Evolutionary conservation across 2,797 vertebrate species (phyloP).

Genomic region (Novumbra hubbsi): DNA sequence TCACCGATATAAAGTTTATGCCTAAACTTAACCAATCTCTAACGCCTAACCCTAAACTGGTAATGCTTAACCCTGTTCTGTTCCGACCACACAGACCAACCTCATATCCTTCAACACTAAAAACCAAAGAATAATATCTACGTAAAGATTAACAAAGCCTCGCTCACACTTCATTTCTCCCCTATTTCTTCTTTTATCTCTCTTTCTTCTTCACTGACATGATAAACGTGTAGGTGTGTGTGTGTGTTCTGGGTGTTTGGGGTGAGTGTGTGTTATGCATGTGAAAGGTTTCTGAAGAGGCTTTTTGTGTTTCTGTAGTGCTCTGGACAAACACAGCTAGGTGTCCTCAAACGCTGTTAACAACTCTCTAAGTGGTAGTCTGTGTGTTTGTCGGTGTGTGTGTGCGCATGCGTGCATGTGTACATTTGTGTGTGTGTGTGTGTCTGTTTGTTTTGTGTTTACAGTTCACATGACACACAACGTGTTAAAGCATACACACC

Average conservation of each 20-base stretch:
- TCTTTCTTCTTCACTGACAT: background rate
- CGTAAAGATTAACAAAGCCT: no score
- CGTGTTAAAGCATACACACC: no score
- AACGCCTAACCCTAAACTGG: no score
- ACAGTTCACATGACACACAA: no score
- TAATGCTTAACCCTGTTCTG: no score
- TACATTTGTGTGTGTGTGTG: no score
- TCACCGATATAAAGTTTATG: no score
- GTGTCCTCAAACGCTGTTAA: background rate
- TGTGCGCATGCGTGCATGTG: background rate
- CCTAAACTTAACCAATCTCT: no score
- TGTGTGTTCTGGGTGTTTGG: background rate
- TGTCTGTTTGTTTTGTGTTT: no score
- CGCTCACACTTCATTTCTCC: background rate
- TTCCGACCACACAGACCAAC: no score
- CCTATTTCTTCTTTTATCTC: background rate
- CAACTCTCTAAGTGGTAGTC: background rate
- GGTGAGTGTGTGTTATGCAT: background rate
- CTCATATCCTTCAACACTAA: no score
- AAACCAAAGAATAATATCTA: no score
- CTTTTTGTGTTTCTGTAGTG: constrained; percentile 1
- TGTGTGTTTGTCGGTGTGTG: background rate
- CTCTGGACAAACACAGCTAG: constrained; percentile 1
- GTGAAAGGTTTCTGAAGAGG: background rate
- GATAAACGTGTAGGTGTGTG: background rate